These are phyloP conservation scores for Poeciliopsis occidentalis DNA, from an alignment of 2,113 vertebrate genomes.

Conservation along the genomic window DNA sequence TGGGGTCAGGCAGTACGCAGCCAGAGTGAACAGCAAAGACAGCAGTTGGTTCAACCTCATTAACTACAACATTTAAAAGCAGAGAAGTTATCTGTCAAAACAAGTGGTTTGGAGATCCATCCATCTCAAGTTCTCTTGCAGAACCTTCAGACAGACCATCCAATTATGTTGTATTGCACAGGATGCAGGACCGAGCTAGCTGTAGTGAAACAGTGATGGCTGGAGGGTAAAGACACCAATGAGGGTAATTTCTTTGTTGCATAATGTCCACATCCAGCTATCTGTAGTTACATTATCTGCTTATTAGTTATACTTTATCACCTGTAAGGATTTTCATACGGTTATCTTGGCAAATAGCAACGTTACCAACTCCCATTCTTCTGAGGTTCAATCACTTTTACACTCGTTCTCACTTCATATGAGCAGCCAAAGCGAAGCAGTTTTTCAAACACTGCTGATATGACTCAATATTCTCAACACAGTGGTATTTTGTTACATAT, in stretches of 20 bases:
- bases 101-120: conserved; percentile 38
- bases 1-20: conserved; percentile 25
- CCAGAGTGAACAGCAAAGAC: conserved; percentile 27
- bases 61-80: conserved; percentile 49
- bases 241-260: neutral
- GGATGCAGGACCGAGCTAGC: conserved; percentile 38
- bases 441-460: neutral
- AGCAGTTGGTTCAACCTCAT: conserved; percentile 57
- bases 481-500: neutral
- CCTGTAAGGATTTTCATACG: neutral
- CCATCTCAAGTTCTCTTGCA: conserved; percentile 34
- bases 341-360: neutral
- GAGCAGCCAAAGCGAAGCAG: neutral
- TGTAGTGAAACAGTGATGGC: conserved; percentile 4
- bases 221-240: conserved; percentile 7
- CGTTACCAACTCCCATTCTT: neutral
- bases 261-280: neutral
- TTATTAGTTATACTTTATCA: neutral
- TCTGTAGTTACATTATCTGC: conserved; percentile 9
- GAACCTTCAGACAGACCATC: conserved; percentile 19
- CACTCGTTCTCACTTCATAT: neutral
- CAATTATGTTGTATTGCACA: conserved; percentile 47
- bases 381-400: neutral
- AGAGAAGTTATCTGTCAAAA: conserved; percentile 56
- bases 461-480: neutral